phyloP scores from a whole-genome alignment of 2,888 invertebrate genomes.

The Mesorhabditis sp. region DNA sequence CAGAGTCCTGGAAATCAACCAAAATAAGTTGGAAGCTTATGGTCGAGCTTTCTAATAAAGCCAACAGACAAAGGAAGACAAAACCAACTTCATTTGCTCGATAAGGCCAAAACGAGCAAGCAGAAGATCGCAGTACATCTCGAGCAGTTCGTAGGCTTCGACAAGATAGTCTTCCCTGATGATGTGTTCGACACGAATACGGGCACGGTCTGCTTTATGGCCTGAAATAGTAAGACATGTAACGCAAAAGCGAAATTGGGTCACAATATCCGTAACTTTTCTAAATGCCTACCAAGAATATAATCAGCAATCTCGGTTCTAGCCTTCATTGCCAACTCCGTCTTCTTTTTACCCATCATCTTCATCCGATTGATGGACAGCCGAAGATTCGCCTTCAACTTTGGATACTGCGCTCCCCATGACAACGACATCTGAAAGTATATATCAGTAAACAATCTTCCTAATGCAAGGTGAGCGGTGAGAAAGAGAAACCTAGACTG shows the following conservation, averaged over 20 bases:
- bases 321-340: conserved; percentile 90
- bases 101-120: conserved; percentile 92
- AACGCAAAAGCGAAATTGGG: neutral
- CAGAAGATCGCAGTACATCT: conserved; percentile 97
- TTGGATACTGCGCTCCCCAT: conserved; percentile 84
- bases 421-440: conserved; percentile 62
- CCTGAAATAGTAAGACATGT: conserved; percentile 26
- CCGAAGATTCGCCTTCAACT: conserved; percentile 90
- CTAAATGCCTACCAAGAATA: conserved; percentile 71
- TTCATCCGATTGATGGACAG: conserved; percentile 88
- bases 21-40: no score
- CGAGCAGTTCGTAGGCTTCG: conserved; percentile 96
- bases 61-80: conserved; percentile 13
- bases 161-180: conserved; percentile 92
- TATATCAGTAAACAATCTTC: no score
- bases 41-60: neutral
- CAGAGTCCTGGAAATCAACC: conserved; percentile 64
- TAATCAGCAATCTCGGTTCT: conserved; percentile 96
- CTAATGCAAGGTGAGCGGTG: no score
- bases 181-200: conserved; percentile 95
- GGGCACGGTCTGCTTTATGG: conserved; percentile 70
- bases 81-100: conserved; percentile 83
- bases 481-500: no score
- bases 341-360: conserved; percentile 91
- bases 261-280: neutral